These are phyloP conservation scores for Rhinella marina DNA, from an alignment of 2,797 vertebrate species.

Conservation along the genomic window DNA sequence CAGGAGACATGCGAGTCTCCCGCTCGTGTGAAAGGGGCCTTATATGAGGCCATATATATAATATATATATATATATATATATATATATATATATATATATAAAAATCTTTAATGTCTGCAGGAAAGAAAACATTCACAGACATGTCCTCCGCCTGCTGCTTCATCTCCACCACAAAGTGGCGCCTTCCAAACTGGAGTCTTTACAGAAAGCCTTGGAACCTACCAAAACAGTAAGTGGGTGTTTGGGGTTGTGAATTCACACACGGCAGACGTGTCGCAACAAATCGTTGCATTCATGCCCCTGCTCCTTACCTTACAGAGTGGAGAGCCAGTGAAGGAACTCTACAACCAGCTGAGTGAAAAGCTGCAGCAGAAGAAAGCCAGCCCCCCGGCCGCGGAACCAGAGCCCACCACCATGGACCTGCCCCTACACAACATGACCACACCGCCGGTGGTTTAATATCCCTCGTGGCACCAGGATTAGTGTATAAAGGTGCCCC, in stretches of 20 bases:
- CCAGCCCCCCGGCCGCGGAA: slow-evolving; percentile 77
- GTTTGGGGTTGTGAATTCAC: no score
- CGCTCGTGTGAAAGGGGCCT: no score
- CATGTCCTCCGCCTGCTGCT: slow-evolving; percentile 88
- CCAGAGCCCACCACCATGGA: slow-evolving; percentile 85
- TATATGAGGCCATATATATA: no score
- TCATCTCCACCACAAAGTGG: slow-evolving; percentile 92
- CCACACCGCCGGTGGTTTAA: slow-evolving; percentile 73
- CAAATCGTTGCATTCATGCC: background rate
- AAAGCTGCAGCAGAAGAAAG: slow-evolving; percentile 87
- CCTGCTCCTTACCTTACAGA: slow-evolving; percentile 74
- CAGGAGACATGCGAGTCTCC: no score
- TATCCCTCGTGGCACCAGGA: background rate
- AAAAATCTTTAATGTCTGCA: slow-evolving; percentile 66
- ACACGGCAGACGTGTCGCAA: no score
- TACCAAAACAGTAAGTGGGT: slow-evolving; percentile 85
- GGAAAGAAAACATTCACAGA: slow-evolving; percentile 96
- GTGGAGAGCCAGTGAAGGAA: slow-evolving; percentile 90
- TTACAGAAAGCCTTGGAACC: slow-evolving; percentile 92
- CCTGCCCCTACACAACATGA: slow-evolving; percentile 83
- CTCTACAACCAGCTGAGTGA: slow-evolving; percentile 85
- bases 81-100: no score
- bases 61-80: no score
- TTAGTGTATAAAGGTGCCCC: background rate
- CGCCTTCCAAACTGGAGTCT: slow-evolving; percentile 82